Base-by-base conservation (phyloP, 1,140 invertebrate genomes). In the Matsumurasca onukii region DNA sequence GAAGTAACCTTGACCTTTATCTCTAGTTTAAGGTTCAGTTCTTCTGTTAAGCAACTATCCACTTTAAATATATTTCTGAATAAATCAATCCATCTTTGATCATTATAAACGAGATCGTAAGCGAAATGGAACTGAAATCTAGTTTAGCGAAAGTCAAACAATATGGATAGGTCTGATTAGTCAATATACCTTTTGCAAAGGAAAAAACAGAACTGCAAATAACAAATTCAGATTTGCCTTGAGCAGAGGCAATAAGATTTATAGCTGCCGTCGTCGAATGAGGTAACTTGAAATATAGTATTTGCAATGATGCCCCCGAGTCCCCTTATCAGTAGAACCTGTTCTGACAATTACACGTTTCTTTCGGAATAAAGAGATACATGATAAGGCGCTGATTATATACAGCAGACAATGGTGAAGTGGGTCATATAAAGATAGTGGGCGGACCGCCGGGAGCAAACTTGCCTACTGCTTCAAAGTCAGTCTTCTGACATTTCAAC, bases 271-370 rank as follows among this genome's bases (percentile, higher is more conserved):
- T 9, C 55, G 17, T 12, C 55, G 31, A 48, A 20, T 63, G 31
- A 45, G 34, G 62, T 34, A 45, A 65, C 17, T 15, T 48, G 31
- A 27, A 45, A 45, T 25, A 45, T 59, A 59, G 55, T 59, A 27
- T 59, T 59, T 45, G 39, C 62, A 65, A 65, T 65, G 62, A 65
- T 45, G 22, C 31, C 62, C 39, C 31, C 31, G 22, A 27, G 62
- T 65, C 31, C 20, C 34, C 31, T 39, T 65, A 39, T 65, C 39
- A 65, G 31, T 13, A 25, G 39, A 65, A 65, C 62, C 62, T 45
- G 62, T 65, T 65, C 62, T 45, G 39, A 65, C 62, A 31, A 65
- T 65, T 65, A 65, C 39, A 67, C 65, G 65, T 67, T 67, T 31
- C 52, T 67, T 67, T 66, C 48, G 31, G 55, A n/a, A n/a, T n/a